Evolutionary conservation across 2,888 invertebrate species (phyloP).

Genomic region (Phanerotoma sp.): DNA sequence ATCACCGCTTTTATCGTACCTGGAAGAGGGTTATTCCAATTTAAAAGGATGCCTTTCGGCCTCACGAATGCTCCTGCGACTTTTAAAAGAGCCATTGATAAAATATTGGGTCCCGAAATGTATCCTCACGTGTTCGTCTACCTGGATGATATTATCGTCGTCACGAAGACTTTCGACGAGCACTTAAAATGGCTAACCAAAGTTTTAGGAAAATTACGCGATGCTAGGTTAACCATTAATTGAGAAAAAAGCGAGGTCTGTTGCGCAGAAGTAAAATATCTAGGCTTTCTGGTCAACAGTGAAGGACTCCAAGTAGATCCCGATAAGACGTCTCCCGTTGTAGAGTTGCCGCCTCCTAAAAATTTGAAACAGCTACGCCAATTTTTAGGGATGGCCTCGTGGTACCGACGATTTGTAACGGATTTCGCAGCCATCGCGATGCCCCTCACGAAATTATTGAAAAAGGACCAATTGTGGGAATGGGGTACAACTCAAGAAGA

Average conservation of each 20-base stretch:
- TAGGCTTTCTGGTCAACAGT: constrained; percentile 41
- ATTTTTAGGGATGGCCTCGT: constrained; percentile 43
- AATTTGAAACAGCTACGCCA: constrained; percentile 34
- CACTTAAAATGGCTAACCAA: constrained; percentile 20
- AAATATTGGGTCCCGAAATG: constrained; percentile 1
- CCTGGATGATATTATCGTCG: constrained; percentile 32
- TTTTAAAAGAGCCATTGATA: constrained; percentile 7
- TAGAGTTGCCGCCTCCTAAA: constrained; percentile 33
- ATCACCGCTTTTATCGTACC: constrained; percentile 37
- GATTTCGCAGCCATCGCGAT: constrained; percentile 32
- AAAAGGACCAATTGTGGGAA: constrained; percentile 14
- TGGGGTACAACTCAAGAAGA: constrained; percentile 15
- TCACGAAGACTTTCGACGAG: constrained; percentile 29
- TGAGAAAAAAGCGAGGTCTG: constrained; percentile 32
- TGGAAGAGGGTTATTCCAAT: constrained; percentile 40
- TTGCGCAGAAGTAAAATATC: constrained; percentile 30
- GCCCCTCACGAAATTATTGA: constrained; percentile 33
- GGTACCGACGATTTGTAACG: constrained; percentile 41
- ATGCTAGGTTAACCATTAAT: constrained; percentile 25
- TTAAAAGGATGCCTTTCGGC: constrained; percentile 31
- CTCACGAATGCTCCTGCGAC: constrained; percentile 3
- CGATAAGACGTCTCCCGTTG: constrained; percentile 21
- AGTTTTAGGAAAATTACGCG: constrained; percentile 13
- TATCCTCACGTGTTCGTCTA: constrained; percentile 8
- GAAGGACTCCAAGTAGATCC: constrained; percentile 35